These are phyloP conservation scores for Ceratina japonica DNA, from an alignment of 1,140 invertebrate genomes.

Conservation along the genomic window DNA sequence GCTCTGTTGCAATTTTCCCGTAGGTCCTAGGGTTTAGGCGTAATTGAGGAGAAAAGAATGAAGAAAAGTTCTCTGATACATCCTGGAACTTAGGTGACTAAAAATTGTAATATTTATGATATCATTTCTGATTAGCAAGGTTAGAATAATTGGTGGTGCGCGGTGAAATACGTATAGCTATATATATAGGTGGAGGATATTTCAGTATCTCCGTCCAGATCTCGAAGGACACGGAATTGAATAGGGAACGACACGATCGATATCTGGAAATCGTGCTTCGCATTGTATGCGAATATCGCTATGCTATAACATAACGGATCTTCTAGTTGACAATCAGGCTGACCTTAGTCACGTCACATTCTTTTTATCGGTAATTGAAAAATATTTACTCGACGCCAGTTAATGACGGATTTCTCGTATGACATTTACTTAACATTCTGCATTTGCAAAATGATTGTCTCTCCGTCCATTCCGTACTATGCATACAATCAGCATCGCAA, in stretches of 20 bases:
- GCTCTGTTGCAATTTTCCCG: no score
- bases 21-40: no score
- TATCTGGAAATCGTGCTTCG: slow-evolving; percentile 46
- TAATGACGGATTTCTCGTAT: neutral
- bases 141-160: neutral
- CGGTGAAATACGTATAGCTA: slow-evolving; percentile 18
- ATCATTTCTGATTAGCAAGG: neutral
- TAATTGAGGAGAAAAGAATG: no score
- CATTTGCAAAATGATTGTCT: neutral
- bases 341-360: slow-evolving; percentile 43
- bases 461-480: no score
- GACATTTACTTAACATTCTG: neutral
- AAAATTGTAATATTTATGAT: no score
- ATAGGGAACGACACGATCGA: slow-evolving; percentile 47
- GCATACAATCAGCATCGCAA: no score
- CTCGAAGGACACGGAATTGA: slow-evolving; percentile 39
- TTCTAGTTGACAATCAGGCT: slow-evolving; percentile 27
- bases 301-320: slow-evolving; percentile 28
- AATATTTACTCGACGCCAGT: slow-evolving; percentile 8
- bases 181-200: slow-evolving; percentile 37
- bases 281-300: slow-evolving; percentile 34
- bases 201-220: slow-evolving; percentile 46
- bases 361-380: slow-evolving; percentile 39
- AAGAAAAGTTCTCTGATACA: no score
- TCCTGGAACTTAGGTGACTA: no score